A percentile compares a stretch with the other conserved stretches of the same genome.
These are phyloP conservation scores for Athalia cordata DNA, from an alignment of 2,888 invertebrate species.

Conservation along the genomic window DNA sequence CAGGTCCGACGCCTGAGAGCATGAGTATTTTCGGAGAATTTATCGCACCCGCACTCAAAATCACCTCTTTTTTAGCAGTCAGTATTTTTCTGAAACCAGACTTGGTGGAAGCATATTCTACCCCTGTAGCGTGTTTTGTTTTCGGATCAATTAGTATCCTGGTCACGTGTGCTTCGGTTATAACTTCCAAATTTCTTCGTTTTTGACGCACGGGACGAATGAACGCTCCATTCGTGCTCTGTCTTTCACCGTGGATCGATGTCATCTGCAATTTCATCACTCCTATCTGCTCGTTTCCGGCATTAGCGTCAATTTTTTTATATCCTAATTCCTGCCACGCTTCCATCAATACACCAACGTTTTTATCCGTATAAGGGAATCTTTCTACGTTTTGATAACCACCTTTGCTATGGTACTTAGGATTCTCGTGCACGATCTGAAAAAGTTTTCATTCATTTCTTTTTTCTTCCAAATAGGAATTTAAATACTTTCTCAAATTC, in stretches of 20 bases:
- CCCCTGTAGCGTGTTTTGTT: conserved; percentile 71
- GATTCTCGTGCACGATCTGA: conserved; percentile 68
- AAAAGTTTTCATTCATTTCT: conserved; percentile 42
- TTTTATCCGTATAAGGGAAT: conserved; percentile 79
- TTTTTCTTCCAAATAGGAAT: neutral
- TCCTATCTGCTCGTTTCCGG: conserved; percentile 76
- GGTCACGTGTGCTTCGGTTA: conserved; percentile 75
- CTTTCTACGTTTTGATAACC: conserved; percentile 81
- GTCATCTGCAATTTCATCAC: conserved; percentile 80
- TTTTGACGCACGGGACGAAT: conserved; percentile 80
- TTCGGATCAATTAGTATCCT: conserved; percentile 74
- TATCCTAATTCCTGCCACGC: conserved; percentile 80
- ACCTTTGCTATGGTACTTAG: conserved; percentile 77
- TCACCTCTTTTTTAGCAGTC: conserved; percentile 73
- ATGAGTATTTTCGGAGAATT: conserved; percentile 75
- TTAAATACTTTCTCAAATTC: neutral
- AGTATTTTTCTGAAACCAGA: conserved; percentile 67
- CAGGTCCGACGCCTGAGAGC: conserved; percentile 76
- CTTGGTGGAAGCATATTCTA: conserved; percentile 68
- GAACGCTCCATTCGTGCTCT: conserved; percentile 80
- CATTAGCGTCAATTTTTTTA: conserved; percentile 77
- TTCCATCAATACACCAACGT: conserved; percentile 76
- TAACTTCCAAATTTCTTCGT: conserved; percentile 68
- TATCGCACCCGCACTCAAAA: conserved; percentile 75
- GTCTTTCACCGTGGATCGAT: conserved; percentile 77